phyloP scores from a whole-genome alignment of 1,140 invertebrate genomes.

The Contarinia nasturtii region DNA sequence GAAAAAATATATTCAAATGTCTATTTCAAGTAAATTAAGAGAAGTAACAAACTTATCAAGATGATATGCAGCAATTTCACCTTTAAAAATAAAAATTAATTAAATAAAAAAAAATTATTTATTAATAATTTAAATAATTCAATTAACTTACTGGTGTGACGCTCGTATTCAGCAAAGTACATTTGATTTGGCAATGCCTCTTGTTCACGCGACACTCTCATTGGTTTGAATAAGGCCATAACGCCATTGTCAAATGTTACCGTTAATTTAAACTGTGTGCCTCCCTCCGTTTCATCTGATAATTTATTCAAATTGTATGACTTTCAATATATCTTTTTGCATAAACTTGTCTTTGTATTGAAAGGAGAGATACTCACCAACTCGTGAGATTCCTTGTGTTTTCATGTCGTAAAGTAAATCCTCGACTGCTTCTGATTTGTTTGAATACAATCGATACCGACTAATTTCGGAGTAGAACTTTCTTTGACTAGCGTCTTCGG shows the following conservation, averaged over 20 bases:
- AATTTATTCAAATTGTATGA: neutral
- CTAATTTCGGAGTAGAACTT: too few relatives aligned
- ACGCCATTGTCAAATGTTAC: neutral
- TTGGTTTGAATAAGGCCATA: neutral
- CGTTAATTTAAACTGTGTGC: neutral
- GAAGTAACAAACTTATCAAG: neutral
- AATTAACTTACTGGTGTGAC: too few relatives aligned
- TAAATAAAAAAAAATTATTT: too few relatives aligned
- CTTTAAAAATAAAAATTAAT: too few relatives aligned
- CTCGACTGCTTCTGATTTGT: too few relatives aligned
- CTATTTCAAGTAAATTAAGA: neutral
- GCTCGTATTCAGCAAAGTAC: neutral
- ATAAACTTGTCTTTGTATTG: too few relatives aligned
- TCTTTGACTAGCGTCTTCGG: too few relatives aligned
- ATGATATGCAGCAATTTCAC: constrained; percentile 3
- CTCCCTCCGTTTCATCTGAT: neutral
- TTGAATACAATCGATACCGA: too few relatives aligned
- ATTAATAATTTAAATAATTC: too few relatives aligned
- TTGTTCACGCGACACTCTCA: neutral
- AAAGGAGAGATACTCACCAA: neutral
- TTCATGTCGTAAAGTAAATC: too few relatives aligned
- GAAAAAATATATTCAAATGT: neutral
- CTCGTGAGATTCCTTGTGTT: neutral
- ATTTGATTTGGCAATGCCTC: neutral
- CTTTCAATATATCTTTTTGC: too few relatives aligned